phyloP scores from a whole-genome alignment of 2,888 invertebrate genomes.

The Aporophyla nigra region DNA sequence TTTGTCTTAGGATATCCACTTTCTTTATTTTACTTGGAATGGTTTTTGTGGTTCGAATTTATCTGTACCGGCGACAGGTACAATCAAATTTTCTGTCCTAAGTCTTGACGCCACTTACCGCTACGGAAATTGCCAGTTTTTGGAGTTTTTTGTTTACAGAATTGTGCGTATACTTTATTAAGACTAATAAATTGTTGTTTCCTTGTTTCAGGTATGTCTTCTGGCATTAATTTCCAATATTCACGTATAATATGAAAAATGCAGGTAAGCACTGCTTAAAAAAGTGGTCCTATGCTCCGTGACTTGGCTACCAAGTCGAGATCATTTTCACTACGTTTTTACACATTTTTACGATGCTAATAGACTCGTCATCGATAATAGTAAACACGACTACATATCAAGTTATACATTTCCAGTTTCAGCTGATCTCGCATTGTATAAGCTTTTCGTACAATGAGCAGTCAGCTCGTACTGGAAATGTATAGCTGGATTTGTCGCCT shows the following conservation, averaged over 20 bases:
- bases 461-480: no score
- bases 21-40: background rate
- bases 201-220: constrained; percentile 42
- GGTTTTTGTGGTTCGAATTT: no score
- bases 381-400: no score
- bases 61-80: background rate
- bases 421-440: no score
- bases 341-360: no score
- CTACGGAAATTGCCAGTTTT: background rate
- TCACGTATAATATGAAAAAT: background rate
- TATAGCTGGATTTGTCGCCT: no score
- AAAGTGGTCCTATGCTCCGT: background rate
- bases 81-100: background rate
- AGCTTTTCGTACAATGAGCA: no score
- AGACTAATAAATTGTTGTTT: background rate
- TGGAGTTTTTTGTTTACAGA: background rate
- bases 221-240: background rate
- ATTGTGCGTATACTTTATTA: background rate
- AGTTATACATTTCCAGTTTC: no score
- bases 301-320: background rate
- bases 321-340: background rate
- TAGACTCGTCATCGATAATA: no score
- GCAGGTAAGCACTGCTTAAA: background rate
- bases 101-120: background rate
- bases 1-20: background rate